Conservation (phyloP, 2,113 vertebrate genomes). For the Pardalotus punctatus region DNA sequence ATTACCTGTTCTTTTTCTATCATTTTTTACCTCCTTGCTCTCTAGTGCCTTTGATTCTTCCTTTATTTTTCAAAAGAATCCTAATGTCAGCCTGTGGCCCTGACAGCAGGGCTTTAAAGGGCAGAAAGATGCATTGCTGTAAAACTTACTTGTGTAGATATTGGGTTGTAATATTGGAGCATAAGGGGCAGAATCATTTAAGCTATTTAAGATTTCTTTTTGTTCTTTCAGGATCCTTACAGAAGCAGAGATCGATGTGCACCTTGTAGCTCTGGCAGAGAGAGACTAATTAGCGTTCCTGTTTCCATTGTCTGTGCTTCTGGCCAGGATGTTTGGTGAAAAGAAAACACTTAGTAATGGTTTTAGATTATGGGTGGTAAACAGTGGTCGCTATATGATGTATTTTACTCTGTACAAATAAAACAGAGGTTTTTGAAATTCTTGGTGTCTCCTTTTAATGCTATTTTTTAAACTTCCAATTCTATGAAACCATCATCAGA, state of each 20-base stretch:
- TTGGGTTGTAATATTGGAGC: background rate
- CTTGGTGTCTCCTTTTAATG: background rate
- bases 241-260: constrained; percentile 89
- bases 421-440: constrained; percentile 78
- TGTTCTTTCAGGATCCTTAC: constrained; percentile 86
- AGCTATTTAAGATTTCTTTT: constrained; percentile 8
- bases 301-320: constrained; percentile 42
- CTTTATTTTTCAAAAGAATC: background rate
- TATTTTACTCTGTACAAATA: constrained; percentile 80
- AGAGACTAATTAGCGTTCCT: constrained; percentile 81
- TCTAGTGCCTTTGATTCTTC: background rate
- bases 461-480: background rate
- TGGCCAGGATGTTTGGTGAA: constrained; percentile 56
- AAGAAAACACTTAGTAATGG: constrained; percentile 59
- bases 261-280: constrained; percentile 92
- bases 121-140: background rate
- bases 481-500: background rate
- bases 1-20: background rate
- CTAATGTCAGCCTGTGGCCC: background rate
- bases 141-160: background rate
- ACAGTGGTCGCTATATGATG: constrained; percentile 54
- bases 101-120: background rate
- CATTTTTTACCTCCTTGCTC: background rate
- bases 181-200: background rate
- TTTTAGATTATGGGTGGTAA: constrained; percentile 54